Conservation (phyloP, 1,140 invertebrate genomes). For the Zaprionus camerounensis region DNA sequence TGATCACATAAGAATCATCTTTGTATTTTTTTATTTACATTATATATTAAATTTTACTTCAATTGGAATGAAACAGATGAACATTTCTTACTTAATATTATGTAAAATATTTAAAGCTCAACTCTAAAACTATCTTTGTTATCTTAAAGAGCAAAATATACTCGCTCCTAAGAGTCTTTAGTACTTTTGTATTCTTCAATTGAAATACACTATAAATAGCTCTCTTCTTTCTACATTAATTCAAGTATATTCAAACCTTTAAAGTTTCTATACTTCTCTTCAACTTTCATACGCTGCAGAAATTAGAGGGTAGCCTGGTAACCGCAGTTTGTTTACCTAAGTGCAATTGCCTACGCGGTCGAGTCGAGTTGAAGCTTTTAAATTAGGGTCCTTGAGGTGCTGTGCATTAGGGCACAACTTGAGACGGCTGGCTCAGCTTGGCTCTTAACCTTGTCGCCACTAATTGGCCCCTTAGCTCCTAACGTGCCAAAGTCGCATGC, state of each 20-base stretch:
- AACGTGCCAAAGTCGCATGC: constrained; percentile 61
- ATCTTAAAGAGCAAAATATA: too few species aligned
- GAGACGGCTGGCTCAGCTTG: constrained; percentile 13
- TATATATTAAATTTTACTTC: too few species aligned
- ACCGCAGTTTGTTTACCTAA: constrained; percentile 54
- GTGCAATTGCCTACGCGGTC: not conserved
- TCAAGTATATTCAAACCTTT: not conserved
- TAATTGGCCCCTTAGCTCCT: constrained; percentile 61
- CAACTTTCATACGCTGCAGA: constrained; percentile 2
- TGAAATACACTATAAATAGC: too few species aligned
- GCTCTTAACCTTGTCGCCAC: constrained; percentile 76
- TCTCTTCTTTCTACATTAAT: too few species aligned
- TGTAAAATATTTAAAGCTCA: too few species aligned
- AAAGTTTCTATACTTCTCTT: not conserved
- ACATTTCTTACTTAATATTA: too few species aligned
- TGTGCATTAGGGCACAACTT: constrained; percentile 41
- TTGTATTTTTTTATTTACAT: too few species aligned
- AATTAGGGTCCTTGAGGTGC: constrained; percentile 26
- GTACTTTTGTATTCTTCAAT: too few species aligned
- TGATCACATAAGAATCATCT: too few species aligned
- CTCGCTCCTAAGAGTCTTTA: too few species aligned
- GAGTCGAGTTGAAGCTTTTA: constrained; percentile 15
- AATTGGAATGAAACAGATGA: too few species aligned
- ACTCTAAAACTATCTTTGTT: too few species aligned
- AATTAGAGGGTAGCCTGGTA: constrained; percentile 39